Conservation (phyloP, 2,113 vertebrate species). For the Andinoacara biseriatus region DNA sequence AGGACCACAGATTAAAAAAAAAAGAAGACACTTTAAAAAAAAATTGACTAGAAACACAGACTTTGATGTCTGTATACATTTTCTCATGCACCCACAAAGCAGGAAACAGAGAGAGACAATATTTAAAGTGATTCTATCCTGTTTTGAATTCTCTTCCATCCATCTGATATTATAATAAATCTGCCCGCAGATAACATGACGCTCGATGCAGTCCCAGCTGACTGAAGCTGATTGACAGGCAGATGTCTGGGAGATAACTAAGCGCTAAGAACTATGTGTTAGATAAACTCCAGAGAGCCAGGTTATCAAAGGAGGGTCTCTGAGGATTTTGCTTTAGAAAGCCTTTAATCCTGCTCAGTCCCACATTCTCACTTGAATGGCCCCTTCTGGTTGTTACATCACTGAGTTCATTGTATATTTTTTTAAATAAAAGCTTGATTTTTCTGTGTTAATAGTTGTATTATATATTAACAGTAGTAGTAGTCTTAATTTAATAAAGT, state of each 20-base stretch:
- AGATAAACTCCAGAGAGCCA: background rate
- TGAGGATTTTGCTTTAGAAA: background rate
- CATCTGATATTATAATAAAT: slow-evolving; percentile 16
- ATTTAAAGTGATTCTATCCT: slow-evolving; percentile 39
- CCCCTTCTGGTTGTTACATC: background rate
- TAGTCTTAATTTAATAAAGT: background rate
- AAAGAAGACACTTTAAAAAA: background rate
- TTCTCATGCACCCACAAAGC: background rate
- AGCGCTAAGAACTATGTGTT: background rate
- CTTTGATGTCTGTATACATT: slow-evolving; percentile 3
- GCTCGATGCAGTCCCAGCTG: background rate
- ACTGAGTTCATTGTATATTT: background rate
- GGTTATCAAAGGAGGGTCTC: background rate
- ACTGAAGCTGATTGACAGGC: slow-evolving; percentile 31
- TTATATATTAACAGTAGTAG: background rate
- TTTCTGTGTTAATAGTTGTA: background rate
- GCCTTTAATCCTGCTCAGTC: background rate
- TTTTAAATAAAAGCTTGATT: background rate
- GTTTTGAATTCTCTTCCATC: slow-evolving; percentile 20
- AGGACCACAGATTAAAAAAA: background rate
- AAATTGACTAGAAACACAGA: slow-evolving; percentile 17
- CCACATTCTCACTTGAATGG: background rate
- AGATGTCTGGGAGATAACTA: slow-evolving; percentile 25
- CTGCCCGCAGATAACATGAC: background rate
- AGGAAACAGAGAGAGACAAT: background rate